Conservation (phyloP, 2,113 vertebrate species). For the Zosterops japonicus region DNA sequence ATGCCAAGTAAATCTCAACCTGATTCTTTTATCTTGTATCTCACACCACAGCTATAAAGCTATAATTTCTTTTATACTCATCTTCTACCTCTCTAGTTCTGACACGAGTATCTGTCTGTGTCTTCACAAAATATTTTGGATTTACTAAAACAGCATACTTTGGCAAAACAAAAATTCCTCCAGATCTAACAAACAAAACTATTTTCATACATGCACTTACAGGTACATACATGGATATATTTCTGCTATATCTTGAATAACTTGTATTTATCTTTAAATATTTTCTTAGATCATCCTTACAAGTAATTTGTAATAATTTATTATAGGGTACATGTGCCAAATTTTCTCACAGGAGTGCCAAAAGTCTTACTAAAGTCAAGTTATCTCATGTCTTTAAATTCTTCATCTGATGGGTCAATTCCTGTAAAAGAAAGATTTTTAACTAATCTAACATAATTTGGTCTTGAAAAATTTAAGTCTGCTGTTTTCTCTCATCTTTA, state of each 20-base stretch:
- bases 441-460: background rate
- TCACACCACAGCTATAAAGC: background rate
- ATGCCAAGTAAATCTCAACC: accelerated
- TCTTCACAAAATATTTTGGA: background rate
- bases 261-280: background rate
- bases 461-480: background rate
- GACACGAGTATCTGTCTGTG: background rate
- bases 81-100: background rate
- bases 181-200: background rate
- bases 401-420: background rate
- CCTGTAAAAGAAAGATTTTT: background rate
- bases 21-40: background rate
- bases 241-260: background rate
- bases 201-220: background rate
- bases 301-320: background rate
- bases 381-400: background rate
- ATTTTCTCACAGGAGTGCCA: background rate
- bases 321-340: background rate
- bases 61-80: background rate
- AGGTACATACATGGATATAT: background rate
- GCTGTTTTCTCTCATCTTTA: background rate
- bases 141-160: background rate
- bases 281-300: background rate
- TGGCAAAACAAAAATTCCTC: background rate
- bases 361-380: background rate